Conservation (phyloP, 2,797 vertebrate species). For the Poecilia velifera region DNA sequence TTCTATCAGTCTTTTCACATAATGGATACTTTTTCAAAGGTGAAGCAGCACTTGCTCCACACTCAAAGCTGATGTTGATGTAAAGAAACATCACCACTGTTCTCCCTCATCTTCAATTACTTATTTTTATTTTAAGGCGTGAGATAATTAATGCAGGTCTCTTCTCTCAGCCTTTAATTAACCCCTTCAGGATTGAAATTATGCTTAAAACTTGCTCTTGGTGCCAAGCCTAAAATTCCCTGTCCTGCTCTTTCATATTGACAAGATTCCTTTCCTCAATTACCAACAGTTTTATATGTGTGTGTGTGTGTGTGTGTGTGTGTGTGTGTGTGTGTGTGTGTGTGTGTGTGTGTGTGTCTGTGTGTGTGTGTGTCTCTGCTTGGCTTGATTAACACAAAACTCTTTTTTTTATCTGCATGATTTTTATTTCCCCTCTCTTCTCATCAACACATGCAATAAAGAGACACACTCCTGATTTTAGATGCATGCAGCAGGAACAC, state of each 20-base stretch:
- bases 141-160: slow-evolving; percentile 79
- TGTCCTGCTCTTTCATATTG: slow-evolving; percentile 68
- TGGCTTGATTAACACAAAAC: slow-evolving; percentile 50
- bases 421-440: slow-evolving; percentile 56
- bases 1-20: not conserved
- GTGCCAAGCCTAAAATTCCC: slow-evolving; percentile 81
- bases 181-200: slow-evolving; percentile 80
- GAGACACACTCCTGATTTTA: slow-evolving; percentile 7
- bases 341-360: slow-evolving; percentile 2
- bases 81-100: slow-evolving; percentile 50
- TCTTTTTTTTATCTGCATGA: slow-evolving; percentile 32
- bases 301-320: slow-evolving; percentile 4
- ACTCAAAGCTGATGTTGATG: slow-evolving; percentile 55
- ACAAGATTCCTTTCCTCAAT: slow-evolving; percentile 51
- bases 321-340: slow-evolving; percentile 2
- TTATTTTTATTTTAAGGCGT: slow-evolving; percentile 69
- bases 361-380: slow-evolving; percentile 22
- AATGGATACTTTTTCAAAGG: not conserved
- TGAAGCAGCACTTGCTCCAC: slow-evolving; percentile 37
- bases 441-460: slow-evolving; percentile 65
- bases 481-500: slow-evolving; percentile 27
- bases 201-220: slow-evolving; percentile 78
- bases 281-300: slow-evolving; percentile 11
- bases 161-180: slow-evolving; percentile 78
- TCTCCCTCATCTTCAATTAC: slow-evolving; percentile 53